phyloP scores from a whole-genome alignment of 2,113 vertebrate genomes.

The Trochalopteron elliotii region DNA sequence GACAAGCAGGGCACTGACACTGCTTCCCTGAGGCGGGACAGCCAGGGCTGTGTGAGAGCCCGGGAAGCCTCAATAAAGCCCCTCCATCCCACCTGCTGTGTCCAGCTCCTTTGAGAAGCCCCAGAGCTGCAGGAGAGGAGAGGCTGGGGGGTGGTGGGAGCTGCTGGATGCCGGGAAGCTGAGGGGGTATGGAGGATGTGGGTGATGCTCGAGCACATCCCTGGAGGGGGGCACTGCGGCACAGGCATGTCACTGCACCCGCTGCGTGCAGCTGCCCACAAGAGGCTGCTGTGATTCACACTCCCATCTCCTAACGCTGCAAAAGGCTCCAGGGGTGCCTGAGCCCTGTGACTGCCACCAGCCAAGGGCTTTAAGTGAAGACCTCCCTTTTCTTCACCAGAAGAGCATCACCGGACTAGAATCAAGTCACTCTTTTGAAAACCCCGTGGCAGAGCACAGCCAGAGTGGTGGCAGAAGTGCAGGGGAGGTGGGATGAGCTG shows the following conservation, averaged over 20 bases:
- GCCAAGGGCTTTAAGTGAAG: not conserved
- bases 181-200: not conserved
- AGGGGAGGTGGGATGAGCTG: not conserved
- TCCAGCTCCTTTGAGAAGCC: not conserved
- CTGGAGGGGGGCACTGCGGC: fast-evolving
- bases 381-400: not conserved
- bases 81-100: not conserved
- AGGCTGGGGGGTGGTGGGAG: not conserved
- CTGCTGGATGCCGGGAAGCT: not conserved
- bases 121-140: fast-evolving
- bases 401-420: not conserved
- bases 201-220: fast-evolving
- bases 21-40: not conserved
- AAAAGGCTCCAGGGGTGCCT: fast-evolving
- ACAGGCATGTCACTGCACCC: fast-evolving
- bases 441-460: not conserved
- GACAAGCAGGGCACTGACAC: not conserved
- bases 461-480: not conserved
- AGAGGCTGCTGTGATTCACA: not conserved
- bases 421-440: not conserved
- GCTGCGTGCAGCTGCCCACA: fast-evolving
- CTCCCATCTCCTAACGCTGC: fast-evolving
- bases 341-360: not conserved
- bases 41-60: not conserved
- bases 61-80: not conserved